These are phyloP conservation scores for Frieseomelitta varia DNA, from an alignment of 1,140 invertebrate genomes.

Conservation along the genomic window DNA sequence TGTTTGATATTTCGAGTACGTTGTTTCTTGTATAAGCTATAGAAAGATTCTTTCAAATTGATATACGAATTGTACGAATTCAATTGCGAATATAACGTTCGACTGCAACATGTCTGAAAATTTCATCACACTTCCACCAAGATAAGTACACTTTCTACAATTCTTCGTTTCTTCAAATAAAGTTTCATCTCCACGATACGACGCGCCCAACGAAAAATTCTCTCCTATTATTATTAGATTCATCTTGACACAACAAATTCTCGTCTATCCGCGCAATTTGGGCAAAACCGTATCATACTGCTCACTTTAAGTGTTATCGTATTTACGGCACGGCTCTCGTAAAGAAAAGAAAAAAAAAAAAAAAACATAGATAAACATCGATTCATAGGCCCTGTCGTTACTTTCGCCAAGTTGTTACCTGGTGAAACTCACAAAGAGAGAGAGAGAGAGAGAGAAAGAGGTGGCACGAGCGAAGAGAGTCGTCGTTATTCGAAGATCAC, in stretches of 20 bases:
- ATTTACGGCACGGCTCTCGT: neutral
- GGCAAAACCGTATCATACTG: neutral
- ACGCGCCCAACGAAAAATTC: neutral
- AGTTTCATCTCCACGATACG: neutral
- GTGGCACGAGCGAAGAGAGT: neutral
- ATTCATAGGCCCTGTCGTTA: neutral
- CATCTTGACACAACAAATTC: neutral
- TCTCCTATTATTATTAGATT: neutral
- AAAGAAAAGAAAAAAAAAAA: neutral
- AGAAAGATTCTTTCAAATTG: no score
- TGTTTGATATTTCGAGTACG: no score
- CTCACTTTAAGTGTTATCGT: neutral
- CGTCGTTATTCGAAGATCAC: conserved; percentile 36
- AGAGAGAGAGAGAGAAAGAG: neutral
- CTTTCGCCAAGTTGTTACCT: no score
- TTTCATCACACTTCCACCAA: neutral
- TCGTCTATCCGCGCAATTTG: neutral
- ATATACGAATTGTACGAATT: neutral
- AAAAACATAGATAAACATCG: neutral
- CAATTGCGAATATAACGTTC: neutral
- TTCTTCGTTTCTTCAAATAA: no score
- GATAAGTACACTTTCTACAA: no score
- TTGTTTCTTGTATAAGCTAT: no score
- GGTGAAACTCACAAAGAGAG: no score
- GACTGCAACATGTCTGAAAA: neutral